These are phyloP conservation scores for Leptestheria dahalacensis DNA, from an alignment of 1,140 invertebrate genomes.

Conservation along the genomic window DNA sequence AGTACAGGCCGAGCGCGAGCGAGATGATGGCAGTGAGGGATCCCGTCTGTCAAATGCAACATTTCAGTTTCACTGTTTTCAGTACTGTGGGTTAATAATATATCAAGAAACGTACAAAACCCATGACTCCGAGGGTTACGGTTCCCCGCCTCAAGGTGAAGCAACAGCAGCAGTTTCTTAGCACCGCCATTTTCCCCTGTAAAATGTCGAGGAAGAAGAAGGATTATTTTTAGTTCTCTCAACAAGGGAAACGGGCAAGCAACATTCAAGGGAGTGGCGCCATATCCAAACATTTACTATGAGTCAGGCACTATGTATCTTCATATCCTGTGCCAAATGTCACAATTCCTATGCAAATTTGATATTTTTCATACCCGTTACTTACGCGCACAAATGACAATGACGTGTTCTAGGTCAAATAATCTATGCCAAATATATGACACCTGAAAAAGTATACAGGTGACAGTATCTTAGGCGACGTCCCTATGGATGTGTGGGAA, in stretches of 20 bases:
- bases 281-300: not conserved
- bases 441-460: too few species aligned
- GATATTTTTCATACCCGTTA: too few species aligned
- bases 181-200: slow-evolving; percentile 9
- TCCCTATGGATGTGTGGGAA: too few species aligned
- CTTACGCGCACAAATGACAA: too few species aligned
- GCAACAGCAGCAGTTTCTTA: slow-evolving; percentile 14
- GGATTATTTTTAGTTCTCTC: not conserved
- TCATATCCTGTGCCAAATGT: too few species aligned
- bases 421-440: too few species aligned
- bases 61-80: not conserved
- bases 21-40: slow-evolving; percentile 12
- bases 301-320: not conserved
- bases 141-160: slow-evolving; percentile 11
- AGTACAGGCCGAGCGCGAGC: slow-evolving; percentile 2
- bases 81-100: not conserved
- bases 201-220: not conserved
- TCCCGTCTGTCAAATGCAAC: slow-evolving; percentile 6
- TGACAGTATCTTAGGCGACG: too few species aligned
- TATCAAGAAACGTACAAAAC: slow-evolving; percentile 1
- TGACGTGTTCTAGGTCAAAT: too few species aligned
- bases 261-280: not conserved
- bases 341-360: too few species aligned
- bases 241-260: too few species aligned
- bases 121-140: slow-evolving; percentile 13